Conservation (phyloP, 1,140 invertebrate genomes). For the Anoplolepis gracilipes region DNA sequence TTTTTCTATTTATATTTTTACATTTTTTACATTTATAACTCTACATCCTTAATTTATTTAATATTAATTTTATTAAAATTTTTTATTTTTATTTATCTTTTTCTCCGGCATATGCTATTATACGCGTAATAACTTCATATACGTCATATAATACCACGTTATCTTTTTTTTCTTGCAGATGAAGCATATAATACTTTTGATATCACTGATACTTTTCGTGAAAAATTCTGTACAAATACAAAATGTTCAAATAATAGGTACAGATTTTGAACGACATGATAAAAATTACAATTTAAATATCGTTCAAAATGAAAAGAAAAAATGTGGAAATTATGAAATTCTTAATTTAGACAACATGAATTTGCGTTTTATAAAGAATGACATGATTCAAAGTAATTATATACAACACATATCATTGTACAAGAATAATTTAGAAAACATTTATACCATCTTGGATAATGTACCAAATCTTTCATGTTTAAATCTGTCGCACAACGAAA, state of each 20-base stretch:
- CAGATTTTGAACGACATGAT: rapidly evolving
- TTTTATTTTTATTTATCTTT: background rate
- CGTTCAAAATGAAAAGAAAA: rapidly evolving
- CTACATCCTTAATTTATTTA: too few species aligned
- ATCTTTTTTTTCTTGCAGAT: slow-evolving; percentile 28
- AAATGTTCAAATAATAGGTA: background rate
- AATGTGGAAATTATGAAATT: rapidly evolving
- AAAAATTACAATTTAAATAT: background rate
- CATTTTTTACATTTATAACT: too few species aligned
- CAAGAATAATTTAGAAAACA: background rate
- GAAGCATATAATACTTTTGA: background rate
- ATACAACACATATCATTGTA: background rate
- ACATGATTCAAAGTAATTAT: background rate
- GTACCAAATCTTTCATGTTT: slow-evolving; percentile 24
- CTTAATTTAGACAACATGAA: background rate
- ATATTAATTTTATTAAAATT: too few species aligned
- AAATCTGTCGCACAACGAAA: background rate
- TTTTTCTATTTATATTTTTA: too few species aligned
- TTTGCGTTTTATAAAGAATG: background rate
- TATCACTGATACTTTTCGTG: too few species aligned
- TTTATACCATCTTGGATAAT: background rate
- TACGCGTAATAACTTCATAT: background rate
- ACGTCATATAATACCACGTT: background rate
- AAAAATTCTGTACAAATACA: too few species aligned
- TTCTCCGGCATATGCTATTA: background rate